Conservation (phyloP, 1,140 invertebrate genomes). For the Zophobas morio region DNA sequence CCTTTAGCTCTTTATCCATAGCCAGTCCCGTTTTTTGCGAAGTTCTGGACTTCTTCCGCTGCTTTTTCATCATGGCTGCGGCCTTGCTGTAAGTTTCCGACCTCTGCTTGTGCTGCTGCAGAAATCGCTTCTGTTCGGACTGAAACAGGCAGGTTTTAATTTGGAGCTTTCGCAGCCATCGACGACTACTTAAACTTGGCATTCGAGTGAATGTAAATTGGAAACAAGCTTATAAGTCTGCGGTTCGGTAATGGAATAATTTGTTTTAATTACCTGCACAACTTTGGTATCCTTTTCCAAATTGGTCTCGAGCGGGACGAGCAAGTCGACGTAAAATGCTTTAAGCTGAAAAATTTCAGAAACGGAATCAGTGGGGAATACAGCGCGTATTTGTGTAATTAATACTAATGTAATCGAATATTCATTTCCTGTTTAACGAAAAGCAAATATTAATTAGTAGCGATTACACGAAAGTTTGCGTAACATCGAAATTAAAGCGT, state of each 20-base stretch:
- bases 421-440: constrained; percentile 32
- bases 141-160: constrained; percentile 67
- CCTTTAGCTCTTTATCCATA: constrained; percentile 92
- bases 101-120: constrained; percentile 90
- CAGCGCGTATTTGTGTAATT: constrained; percentile 29
- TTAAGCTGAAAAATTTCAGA: constrained; percentile 79
- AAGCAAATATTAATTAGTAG: constrained; percentile 54
- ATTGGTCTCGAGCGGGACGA: constrained; percentile 93
- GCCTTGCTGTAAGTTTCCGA: constrained; percentile 92
- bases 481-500: constrained; percentile 10
- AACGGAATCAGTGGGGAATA: constrained; percentile 18
- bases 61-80: constrained; percentile 90
- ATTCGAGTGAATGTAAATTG: neutral
- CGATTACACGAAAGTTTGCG: constrained; percentile 47
- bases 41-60: constrained; percentile 87
- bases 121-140: constrained; percentile 91
- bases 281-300: constrained; percentile 95
- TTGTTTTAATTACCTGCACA: constrained; percentile 78
- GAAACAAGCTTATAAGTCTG: constrained; percentile 19
- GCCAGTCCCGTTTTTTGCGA: constrained; percentile 83
- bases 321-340: constrained; percentile 93
- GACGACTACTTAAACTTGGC: constrained; percentile 13
- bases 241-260: constrained; percentile 23
- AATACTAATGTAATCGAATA: constrained; percentile 46
- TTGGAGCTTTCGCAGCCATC: neutral